Conservation (phyloP, 2,888 invertebrate genomes). For the Lampropteryx suffumata region DNA sequence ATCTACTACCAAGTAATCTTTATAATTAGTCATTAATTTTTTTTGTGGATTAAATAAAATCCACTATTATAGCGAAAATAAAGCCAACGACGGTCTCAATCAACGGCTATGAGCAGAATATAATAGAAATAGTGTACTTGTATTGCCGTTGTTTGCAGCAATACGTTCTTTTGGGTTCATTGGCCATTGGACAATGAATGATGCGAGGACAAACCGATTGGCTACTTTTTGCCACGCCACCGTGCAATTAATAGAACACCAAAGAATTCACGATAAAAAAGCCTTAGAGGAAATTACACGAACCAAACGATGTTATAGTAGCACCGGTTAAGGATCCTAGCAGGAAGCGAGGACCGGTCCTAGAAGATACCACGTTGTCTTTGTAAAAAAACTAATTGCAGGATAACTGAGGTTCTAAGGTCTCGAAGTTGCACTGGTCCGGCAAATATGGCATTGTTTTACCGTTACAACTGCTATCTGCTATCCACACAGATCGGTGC, state of each 20-base stretch:
- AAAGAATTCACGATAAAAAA: constrained; percentile 55
- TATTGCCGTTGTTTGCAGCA: constrained; percentile 3
- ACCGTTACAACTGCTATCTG: constrained; percentile 42
- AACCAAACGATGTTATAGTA: constrained; percentile 52
- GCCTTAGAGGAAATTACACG: constrained; percentile 58
- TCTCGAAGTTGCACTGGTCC: constrained; percentile 36
- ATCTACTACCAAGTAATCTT: no score
- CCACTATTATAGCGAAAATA: no score
- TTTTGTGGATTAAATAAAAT: no score
- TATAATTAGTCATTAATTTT: no score
- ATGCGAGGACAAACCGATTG: constrained; percentile 46
- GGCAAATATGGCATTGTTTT: constrained; percentile 50
- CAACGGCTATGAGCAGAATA: no score
- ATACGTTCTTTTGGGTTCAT: constrained; percentile 42
- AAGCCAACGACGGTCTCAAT: no score
- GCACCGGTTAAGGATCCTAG: constrained; percentile 64
- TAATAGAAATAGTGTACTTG: constrained; percentile 18
- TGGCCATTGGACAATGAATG: constrained; percentile 35
- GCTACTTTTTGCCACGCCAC: constrained; percentile 42
- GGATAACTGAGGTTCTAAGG: constrained; percentile 58
- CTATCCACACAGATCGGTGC: constrained; percentile 8
- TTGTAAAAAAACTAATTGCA: constrained; percentile 55
- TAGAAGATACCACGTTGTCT: constrained; percentile 43
- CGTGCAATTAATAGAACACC: constrained; percentile 33
- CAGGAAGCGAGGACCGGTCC: constrained; percentile 67